These are phyloP conservation scores for Ardeotis arabs DNA, from an alignment of 2,113 vertebrate species.

Conservation along the genomic window DNA sequence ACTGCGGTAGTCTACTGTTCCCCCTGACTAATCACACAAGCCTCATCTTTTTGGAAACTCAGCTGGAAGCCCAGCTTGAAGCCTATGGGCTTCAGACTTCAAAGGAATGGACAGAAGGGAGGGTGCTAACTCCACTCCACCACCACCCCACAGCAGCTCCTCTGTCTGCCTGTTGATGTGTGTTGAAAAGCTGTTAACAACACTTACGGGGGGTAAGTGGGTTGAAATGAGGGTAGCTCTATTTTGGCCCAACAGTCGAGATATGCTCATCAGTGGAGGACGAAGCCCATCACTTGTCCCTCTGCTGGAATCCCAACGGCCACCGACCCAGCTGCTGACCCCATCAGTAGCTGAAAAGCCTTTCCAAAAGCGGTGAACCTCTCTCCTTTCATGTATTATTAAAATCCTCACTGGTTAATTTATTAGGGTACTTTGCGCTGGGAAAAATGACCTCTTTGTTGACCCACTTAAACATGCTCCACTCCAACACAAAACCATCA, in stretches of 20 bases:
- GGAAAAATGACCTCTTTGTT: slow-evolving; percentile 55
- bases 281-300: background rate
- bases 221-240: background rate
- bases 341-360: slow-evolving; percentile 21
- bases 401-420: slow-evolving; percentile 63
- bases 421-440: slow-evolving; percentile 47
- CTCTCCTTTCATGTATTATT: slow-evolving; percentile 51
- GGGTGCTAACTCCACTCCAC: background rate
- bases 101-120: background rate
- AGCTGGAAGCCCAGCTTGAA: background rate
- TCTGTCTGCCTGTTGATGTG: background rate
- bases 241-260: rapidly evolving
- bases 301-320: background rate
- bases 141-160: background rate
- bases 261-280: background rate
- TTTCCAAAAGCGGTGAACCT: slow-evolving; percentile 33
- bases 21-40: background rate
- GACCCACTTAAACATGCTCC: slow-evolving; percentile 35
- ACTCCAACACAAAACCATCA: slow-evolving; percentile 2
- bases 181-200: background rate
- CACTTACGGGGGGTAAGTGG: background rate
- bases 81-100: background rate
- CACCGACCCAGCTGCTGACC: background rate
- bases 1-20: background rate
- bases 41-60: background rate